These are phyloP conservation scores for Loris lydekkerianus DNA, from an alignment of 2,797 vertebrate genomes.

Conservation along the genomic window DNA sequence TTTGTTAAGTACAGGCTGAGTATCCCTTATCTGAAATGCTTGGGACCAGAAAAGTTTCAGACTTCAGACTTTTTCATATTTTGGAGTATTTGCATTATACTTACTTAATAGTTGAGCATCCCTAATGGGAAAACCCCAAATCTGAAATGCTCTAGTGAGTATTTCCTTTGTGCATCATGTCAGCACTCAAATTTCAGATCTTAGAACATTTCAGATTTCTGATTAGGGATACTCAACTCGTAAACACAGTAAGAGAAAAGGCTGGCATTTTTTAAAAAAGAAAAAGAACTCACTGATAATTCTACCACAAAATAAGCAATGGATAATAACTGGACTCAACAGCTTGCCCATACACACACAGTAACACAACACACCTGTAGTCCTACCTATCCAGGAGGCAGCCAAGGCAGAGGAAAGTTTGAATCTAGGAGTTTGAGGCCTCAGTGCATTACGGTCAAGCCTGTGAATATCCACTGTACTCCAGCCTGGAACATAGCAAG, in stretches of 20 bases:
- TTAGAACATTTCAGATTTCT: background rate
- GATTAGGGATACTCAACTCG: background rate
- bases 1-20: background rate
- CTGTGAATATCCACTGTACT: too few species aligned
- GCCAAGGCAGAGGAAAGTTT: too few species aligned
- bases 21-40: background rate
- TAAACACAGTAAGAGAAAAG: slow-evolving; percentile 13
- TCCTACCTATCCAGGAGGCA: too few species aligned
- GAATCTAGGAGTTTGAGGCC: too few species aligned
- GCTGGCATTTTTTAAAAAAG: background rate
- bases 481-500: too few species aligned
- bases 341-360: background rate
- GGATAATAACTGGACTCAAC: background rate
- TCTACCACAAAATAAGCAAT: slow-evolving; percentile 27
- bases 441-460: too few species aligned
- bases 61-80: background rate
- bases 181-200: background rate
- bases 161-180: background rate
- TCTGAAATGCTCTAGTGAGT: background rate
- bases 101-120: background rate
- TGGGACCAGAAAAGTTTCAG: background rate
- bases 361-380: too few species aligned
- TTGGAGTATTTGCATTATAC: background rate
- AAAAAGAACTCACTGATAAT: slow-evolving; percentile 8
- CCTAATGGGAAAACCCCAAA: background rate